These are phyloP conservation scores for Vultur gryphus DNA, from an alignment of 2,797 vertebrate species.

Conservation along the genomic window DNA sequence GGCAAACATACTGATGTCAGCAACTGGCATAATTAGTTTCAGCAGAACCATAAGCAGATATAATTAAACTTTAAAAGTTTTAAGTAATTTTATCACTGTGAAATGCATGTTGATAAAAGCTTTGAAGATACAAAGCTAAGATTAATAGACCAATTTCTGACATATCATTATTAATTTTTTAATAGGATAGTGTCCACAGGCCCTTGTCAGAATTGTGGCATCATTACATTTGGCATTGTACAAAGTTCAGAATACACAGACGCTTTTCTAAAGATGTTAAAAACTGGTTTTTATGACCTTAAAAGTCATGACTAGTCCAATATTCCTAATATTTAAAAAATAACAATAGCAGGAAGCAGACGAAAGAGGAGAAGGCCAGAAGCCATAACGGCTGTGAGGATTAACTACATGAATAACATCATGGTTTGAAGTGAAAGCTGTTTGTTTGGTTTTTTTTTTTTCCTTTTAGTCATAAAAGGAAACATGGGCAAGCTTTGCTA, in stretches of 20 bases:
- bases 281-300: not conserved
- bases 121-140: constrained; percentile 57
- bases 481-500: not conserved
- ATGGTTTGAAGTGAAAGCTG: not conserved
- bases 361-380: not conserved
- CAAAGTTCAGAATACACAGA: not conserved
- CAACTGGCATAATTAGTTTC: constrained; percentile 47
- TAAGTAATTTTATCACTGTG: constrained; percentile 55
- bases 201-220: not conserved
- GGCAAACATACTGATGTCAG: constrained; percentile 28
- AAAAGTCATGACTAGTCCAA: not conserved
- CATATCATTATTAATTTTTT: constrained; percentile 52
- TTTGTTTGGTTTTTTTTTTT: not conserved
- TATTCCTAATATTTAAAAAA: not conserved
- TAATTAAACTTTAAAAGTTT: constrained; percentile 64
- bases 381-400: not conserved
- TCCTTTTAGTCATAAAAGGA: not conserved
- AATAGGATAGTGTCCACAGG: constrained; percentile 27
- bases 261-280: not conserved
- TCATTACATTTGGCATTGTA: not conserved
- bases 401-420: not conserved
- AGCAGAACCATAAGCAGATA: constrained; percentile 47
- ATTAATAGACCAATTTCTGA: constrained; percentile 56
- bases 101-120: constrained; percentile 50
- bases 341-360: not conserved